A percentile compares a stretch with the other conserved stretches of the same genome.
Conservation (phyloP, 2,113 vertebrate species). For the Chaetodon auriga region DNA sequence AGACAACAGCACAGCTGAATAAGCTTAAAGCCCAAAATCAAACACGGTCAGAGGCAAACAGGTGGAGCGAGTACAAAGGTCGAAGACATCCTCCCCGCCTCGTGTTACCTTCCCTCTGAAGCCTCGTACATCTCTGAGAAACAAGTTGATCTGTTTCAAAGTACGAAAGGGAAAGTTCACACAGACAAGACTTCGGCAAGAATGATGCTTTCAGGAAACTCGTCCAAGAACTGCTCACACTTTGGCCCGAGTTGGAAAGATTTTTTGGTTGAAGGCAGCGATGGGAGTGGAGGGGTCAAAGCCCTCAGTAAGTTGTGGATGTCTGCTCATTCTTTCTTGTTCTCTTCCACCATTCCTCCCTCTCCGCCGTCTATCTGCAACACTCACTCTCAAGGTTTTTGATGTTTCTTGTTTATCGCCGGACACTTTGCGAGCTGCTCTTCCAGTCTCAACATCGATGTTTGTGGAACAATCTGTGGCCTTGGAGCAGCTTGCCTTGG, state of each 20-base stretch:
- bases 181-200: neutral
- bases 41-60: slow-evolving; percentile 54
- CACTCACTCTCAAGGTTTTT: slow-evolving; percentile 22
- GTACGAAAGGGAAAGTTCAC: neutral
- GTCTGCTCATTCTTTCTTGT: neutral
- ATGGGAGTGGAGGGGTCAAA: slow-evolving; percentile 39
- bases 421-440: neutral
- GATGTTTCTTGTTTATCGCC: neutral
- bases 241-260: neutral
- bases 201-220: slow-evolving; percentile 4
- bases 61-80: slow-evolving; percentile 43
- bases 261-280: neutral
- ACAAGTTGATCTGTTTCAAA: neutral
- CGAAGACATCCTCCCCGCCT: slow-evolving; percentile 15
- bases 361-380: neutral
- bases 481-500: slow-evolving; percentile 44
- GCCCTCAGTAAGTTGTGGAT: slow-evolving; percentile 17
- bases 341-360: neutral
- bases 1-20: neutral
- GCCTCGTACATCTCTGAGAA: slow-evolving; percentile 2
- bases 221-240: neutral
- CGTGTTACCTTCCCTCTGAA: neutral
- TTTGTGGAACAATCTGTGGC: slow-evolving; percentile 44
- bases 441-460: slow-evolving; percentile 37
- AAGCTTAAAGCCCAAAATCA: slow-evolving; percentile 54